A percentile compares a stretch with the other conserved stretches of the same genome.
Evolutionary conservation across 2,797 vertebrate genomes (phyloP).

Genomic region (Meda fulgida): DNA sequence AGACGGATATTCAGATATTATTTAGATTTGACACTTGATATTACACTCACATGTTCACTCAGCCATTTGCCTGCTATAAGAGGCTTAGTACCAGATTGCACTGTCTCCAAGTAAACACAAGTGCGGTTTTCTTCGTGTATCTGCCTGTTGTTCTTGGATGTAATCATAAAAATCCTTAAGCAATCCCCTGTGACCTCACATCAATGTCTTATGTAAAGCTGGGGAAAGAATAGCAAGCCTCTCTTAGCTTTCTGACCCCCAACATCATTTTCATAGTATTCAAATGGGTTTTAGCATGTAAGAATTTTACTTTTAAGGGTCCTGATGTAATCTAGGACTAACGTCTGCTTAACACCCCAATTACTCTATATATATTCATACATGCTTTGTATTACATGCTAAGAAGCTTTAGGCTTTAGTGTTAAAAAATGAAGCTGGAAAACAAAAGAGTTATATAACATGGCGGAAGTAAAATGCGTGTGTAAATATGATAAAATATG

Average conservation of each 20-base stretch:
- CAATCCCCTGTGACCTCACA: slow-evolving; percentile 59
- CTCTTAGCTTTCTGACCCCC: neutral
- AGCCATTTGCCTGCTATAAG: slow-evolving; percentile 12
- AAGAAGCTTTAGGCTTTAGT: slow-evolving; percentile 64
- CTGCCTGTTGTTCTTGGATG: slow-evolving; percentile 51
- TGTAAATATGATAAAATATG: slow-evolving; percentile 9
- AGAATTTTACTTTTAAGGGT: slow-evolving; percentile 17
- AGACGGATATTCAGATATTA: slow-evolving; percentile 30
- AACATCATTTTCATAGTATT: neutral
- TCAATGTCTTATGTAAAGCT: slow-evolving; percentile 62
- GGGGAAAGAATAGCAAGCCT: neutral
- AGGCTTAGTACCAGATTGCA: slow-evolving; percentile 37
- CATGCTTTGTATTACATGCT: slow-evolving; percentile 50
- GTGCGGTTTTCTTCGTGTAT: slow-evolving; percentile 1
- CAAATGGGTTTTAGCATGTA: slow-evolving; percentile 8
- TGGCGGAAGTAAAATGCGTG: slow-evolving; percentile 12
- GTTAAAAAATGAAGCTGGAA: slow-evolving; percentile 52
- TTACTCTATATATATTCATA: slow-evolving; percentile 50
- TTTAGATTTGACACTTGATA: slow-evolving; percentile 40
- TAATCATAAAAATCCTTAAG: slow-evolving; percentile 59
- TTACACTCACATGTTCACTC: slow-evolving; percentile 17
- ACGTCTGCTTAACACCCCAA: slow-evolving; percentile 34
- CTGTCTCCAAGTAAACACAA: slow-evolving; percentile 28
- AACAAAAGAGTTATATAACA: slow-evolving; percentile 61
- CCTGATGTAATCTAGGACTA: slow-evolving; percentile 16